Base-by-base conservation (phyloP, 2,888 invertebrate species). In the Eilema depressum region DNA sequence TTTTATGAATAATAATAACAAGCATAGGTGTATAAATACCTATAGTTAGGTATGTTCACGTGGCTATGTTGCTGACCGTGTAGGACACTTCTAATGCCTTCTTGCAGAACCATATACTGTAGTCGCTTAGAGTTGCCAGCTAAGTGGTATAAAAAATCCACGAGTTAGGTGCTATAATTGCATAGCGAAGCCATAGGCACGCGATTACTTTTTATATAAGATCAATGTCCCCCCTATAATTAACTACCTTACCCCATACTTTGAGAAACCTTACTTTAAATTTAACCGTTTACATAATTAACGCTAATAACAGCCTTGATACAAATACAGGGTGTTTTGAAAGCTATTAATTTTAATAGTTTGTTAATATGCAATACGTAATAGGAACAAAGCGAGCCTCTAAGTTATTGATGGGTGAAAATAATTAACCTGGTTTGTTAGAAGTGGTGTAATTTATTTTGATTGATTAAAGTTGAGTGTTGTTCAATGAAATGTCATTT, bases 321-420 rank as follows among this genome's bases (percentile, higher is more conserved):
- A 61, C 20, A 28, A 61, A 28, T 61, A 59, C 57, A 10, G 61
- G 59, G n/a, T 61, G 11, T 20, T 26, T 26, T 23, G 57, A 25
- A 59, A 12, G 14, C 17, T 25, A 59, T 59, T 59, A 59, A 59
- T 59, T 25, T 59, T 59, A 59, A 59, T 59, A 59, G 57, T 59
- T 59, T 25, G n/a, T 12, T 57, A 57, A 57, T 57, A 57, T 3
- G 25, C 12, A 25, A 57, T 25, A 25, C n/a, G 57, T 12, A 59
- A 25, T 17, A 53, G n/a, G 53, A 53, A 53, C 53, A n/a, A 53
- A 53, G n/a, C 10, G 1, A 53, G 17, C 8, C 53, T 53, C 53
- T 53, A 5, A 8, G 47, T 47, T 41, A 41, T 41, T 20, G 47
- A 47, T 47, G 47, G 8, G 0, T 47, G 47, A 47, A 47, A 47